Percentiles rank a stretch among this genome's conserved stretches.
Evolutionary conservation across 2,888 invertebrate genomes (phyloP).

Genomic region (Crocallis elinguaria): DNA sequence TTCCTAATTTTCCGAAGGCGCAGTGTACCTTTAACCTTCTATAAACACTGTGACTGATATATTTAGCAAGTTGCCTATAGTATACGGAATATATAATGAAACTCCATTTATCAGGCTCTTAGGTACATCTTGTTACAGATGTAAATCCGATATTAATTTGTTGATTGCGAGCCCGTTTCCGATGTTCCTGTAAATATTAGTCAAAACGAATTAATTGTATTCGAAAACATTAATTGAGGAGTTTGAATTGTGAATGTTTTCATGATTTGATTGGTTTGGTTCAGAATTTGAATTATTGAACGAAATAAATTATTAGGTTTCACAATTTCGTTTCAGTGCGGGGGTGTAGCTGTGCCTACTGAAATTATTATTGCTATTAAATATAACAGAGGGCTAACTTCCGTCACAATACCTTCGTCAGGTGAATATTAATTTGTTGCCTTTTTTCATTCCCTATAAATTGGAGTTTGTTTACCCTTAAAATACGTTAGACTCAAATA

Average conservation of each 20-base stretch:
- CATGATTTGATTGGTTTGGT: constrained; percentile 22
- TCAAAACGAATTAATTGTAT: constrained; percentile 26
- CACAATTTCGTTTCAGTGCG: neutral
- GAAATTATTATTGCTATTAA: too few species aligned
- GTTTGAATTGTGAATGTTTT: constrained; percentile 12
- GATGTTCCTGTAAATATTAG: constrained; percentile 22
- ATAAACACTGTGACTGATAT: neutral
- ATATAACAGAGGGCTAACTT: too few species aligned
- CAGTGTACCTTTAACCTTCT: neutral
- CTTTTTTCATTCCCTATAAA: too few species aligned
- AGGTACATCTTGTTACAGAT: constrained; percentile 14
- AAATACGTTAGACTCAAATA: too few species aligned
- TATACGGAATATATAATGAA: constrained; percentile 18
- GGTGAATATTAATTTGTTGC: too few species aligned
- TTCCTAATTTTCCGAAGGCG: neutral
- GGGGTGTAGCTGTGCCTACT: too few species aligned
- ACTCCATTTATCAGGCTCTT: constrained; percentile 12
- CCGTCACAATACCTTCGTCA: too few species aligned
- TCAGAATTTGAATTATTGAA: neutral
- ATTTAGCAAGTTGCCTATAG: neutral
- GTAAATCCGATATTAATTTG: constrained; percentile 27
- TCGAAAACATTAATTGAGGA: constrained; percentile 8
- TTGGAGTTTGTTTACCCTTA: too few species aligned
- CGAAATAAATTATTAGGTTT: neutral
- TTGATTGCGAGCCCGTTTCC: constrained; percentile 15